These are phyloP conservation scores for Corythoichthys haematopterus DNA, from an alignment of 2,113 vertebrate genomes.

Conservation along the genomic window DNA sequence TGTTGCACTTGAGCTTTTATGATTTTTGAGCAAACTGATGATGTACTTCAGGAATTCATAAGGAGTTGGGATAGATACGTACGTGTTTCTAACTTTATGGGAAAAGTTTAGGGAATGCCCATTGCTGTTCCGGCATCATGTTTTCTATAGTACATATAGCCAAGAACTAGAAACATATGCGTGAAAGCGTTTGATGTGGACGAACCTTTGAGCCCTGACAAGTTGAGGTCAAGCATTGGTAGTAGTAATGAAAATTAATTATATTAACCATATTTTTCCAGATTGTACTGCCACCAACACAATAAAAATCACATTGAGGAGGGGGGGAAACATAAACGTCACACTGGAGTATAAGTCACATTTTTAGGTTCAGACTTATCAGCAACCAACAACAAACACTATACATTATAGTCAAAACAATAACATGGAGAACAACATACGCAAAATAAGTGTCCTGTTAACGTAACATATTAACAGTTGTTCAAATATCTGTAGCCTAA, in stretches of 20 bases:
- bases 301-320: too few species aligned
- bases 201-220: not conserved
- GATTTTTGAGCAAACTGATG: not conserved
- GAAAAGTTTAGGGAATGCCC: not conserved
- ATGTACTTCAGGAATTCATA: not conserved
- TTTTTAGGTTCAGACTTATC: too few species aligned
- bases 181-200: not conserved
- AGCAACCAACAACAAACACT: too few species aligned
- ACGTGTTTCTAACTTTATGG: not conserved
- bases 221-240: not conserved
- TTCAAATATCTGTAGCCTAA: too few species aligned
- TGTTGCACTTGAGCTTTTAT: not conserved
- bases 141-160: not conserved
- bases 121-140: not conserved
- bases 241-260: not conserved
- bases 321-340: too few species aligned
- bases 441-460: too few species aligned
- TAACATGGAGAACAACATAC: too few species aligned
- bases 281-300: too few species aligned
- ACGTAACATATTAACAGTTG: too few species aligned
- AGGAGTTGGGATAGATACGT: not conserved
- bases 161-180: not conserved
- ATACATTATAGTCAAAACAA: too few species aligned
- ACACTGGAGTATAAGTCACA: too few species aligned
- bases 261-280: too few species aligned